These are phyloP conservation scores for Pelagia noctiluca DNA, from an alignment of 30 jellyfish, hydroid and myxozoan species.

Conservation along the genomic window DNA sequence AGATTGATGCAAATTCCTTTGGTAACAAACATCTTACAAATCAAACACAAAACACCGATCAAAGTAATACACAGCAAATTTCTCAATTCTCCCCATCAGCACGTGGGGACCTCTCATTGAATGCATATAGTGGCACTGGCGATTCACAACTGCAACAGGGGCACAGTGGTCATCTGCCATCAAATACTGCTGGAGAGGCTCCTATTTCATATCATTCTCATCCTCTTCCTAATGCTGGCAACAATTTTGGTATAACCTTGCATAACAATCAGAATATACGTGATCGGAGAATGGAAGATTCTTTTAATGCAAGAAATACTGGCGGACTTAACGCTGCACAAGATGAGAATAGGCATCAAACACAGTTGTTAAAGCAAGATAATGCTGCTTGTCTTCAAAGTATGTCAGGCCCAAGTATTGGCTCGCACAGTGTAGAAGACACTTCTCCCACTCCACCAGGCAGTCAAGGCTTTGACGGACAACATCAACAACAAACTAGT, in stretches of 20 bases:
- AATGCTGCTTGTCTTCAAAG: background rate
- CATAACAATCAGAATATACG: background rate
- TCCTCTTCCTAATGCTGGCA: background rate
- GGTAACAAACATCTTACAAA: no score
- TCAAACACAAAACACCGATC: no score
- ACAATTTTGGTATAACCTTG: background rate
- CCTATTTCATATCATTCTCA: background rate
- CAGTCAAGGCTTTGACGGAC: background rate
- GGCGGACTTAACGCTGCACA: background rate
- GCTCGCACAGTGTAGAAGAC: background rate
- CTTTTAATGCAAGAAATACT: background rate
- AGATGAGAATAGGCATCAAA: background rate
- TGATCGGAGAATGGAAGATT: background rate
- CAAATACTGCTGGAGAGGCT: background rate
- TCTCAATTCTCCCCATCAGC: no score
- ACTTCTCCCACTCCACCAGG: no score
- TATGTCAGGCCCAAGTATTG: background rate
- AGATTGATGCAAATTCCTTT: no score
- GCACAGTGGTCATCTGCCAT: background rate
- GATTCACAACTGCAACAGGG: background rate
- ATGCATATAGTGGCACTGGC: background rate
- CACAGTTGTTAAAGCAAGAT: background rate
- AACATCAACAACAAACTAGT: background rate
- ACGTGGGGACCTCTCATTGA: no score
- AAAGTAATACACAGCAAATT: no score